A percentile compares a stretch with the other conserved stretches of the same genome.
These are phyloP conservation scores for Drosophila mauritiana DNA, from an alignment of 1,140 invertebrate species.

Conservation along the genomic window DNA sequence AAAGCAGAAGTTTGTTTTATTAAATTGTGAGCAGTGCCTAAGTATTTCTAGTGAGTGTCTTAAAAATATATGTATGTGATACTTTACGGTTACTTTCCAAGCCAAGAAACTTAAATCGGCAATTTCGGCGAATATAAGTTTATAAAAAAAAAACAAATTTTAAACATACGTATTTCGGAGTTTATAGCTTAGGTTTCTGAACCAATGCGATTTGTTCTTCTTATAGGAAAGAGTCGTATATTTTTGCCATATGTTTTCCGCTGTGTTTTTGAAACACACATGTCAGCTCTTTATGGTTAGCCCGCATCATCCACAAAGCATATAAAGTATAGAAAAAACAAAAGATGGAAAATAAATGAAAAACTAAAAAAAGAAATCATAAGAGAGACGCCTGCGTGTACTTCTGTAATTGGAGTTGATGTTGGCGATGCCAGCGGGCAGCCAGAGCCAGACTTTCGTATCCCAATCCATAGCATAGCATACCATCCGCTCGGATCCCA, in stretches of 20 bases:
- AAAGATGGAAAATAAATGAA: constrained; percentile 42
- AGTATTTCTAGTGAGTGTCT: too few relatives aligned
- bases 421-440: constrained; percentile 78
- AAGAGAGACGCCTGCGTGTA: constrained; percentile 80
- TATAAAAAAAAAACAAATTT: too few relatives aligned
- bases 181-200: not conserved
- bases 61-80: too few relatives aligned
- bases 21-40: too few relatives aligned
- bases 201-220: too few relatives aligned
- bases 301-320: constrained; percentile 57
- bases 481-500: constrained; percentile 5
- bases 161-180: not conserved
- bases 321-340: constrained; percentile 56
- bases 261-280: constrained; percentile 6
- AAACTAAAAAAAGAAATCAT: constrained; percentile 74
- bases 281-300: constrained; percentile 7
- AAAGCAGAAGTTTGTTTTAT: constrained; percentile 1
- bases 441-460: constrained; percentile 30
- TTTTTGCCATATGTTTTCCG: constrained; percentile 8
- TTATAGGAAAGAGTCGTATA: too few relatives aligned
- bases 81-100: too few relatives aligned
- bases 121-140: too few relatives aligned
- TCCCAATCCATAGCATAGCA: constrained; percentile 7
- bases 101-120: too few relatives aligned
- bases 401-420: constrained; percentile 82